These are phyloP conservation scores for Cololabis saira DNA, from an alignment of 2,113 vertebrate species.

Conservation along the genomic window DNA sequence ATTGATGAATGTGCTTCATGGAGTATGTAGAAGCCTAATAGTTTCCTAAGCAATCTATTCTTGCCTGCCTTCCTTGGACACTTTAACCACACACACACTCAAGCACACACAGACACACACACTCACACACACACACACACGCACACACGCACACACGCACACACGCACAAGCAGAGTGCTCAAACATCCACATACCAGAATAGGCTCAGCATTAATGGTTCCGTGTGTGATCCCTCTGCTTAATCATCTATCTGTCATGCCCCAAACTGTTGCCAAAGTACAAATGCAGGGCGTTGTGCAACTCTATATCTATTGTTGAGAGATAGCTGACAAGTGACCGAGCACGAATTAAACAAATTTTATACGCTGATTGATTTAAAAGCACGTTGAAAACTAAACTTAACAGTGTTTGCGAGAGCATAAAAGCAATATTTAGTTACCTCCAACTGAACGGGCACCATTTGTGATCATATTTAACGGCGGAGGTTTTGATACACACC, in stretches of 20 bases:
- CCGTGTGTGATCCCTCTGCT: slow-evolving; percentile 30
- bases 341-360: slow-evolving; percentile 44
- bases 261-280: slow-evolving; percentile 45
- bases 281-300: slow-evolving; percentile 52
- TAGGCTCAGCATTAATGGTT: slow-evolving; percentile 25
- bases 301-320: slow-evolving; percentile 57
- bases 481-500: not conserved
- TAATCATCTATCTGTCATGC: slow-evolving; percentile 60
- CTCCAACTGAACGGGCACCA: not conserved
- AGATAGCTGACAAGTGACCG: slow-evolving; percentile 49
- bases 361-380: slow-evolving; percentile 57
- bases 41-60: slow-evolving; percentile 46
- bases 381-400: slow-evolving; percentile 46
- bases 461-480: slow-evolving; percentile 22
- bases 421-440: slow-evolving; percentile 34
- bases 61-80: slow-evolving; percentile 37
- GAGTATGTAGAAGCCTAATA: slow-evolving; percentile 47
- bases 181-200: slow-evolving; percentile 36
- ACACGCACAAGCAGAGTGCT: not conserved
- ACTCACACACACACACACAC: not conserved
- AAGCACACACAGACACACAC: no score
- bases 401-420: slow-evolving; percentile 17
- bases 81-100: slow-evolving; percentile 14
- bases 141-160: slow-evolving; percentile 7
- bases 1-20: slow-evolving; percentile 81